phyloP scores from a whole-genome alignment of 2,888 invertebrate genomes.

The Chesias legatella region DNA sequence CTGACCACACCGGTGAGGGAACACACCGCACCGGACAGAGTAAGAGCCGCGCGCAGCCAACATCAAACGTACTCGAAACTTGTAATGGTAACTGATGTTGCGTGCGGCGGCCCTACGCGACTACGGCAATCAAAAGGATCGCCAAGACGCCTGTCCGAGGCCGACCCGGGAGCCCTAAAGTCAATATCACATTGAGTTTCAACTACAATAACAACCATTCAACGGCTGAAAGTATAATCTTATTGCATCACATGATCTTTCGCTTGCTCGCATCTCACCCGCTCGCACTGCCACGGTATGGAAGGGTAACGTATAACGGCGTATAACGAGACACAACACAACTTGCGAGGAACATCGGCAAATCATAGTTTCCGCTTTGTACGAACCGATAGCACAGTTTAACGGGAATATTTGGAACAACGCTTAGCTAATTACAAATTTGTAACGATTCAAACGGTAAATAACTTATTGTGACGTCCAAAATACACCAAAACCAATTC shows the following conservation, averaged over 20 bases:
- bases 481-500: conserved; percentile 28
- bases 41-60: not conserved
- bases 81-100: conserved; percentile 16
- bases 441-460: conserved; percentile 17
- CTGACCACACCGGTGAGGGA: not conserved
- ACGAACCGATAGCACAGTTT: conserved; percentile 23
- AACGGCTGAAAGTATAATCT: conserved; percentile 51
- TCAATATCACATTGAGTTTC: conserved; percentile 51
- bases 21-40: no score
- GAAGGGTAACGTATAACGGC: no score
- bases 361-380: conserved; percentile 27
- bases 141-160: conserved; percentile 32
- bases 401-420: conserved; percentile 22
- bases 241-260: conserved; percentile 67
- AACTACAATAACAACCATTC: conserved; percentile 45
- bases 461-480: conserved; percentile 17
- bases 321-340: no score
- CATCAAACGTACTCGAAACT: conserved; percentile 8
- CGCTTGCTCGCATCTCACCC: conserved; percentile 39
- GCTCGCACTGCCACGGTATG: conserved; percentile 30
- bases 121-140: conserved; percentile 28
- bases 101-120: conserved; percentile 14
- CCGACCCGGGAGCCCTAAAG: conserved; percentile 47
- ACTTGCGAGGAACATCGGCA: conserved; percentile 22
- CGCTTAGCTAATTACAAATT: conserved; percentile 14